Evolutionary conservation across 2,888 invertebrate genomes (phyloP).

Genomic region (Drosophila vallismaia): DNA sequence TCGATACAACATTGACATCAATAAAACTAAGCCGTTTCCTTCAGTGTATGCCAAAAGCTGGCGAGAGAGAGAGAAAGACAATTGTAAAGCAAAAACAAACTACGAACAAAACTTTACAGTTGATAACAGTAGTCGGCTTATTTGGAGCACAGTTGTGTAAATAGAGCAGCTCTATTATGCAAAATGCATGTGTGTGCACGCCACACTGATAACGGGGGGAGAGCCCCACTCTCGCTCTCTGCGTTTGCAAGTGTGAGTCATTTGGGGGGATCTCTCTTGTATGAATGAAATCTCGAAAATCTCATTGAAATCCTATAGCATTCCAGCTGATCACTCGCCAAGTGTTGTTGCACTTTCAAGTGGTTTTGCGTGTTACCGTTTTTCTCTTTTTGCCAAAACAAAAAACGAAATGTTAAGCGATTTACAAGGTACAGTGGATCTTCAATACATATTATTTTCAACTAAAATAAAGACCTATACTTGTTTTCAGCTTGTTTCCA

Average conservation of each 20-base stretch:
- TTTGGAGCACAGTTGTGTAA: constrained; percentile 35
- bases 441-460: background rate
- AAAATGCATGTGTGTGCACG: constrained; percentile 1
- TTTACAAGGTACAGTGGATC: constrained; percentile 12
- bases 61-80: constrained; percentile 5
- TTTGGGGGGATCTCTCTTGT: constrained; percentile 1
- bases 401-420: constrained; percentile 5
- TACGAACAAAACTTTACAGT: constrained; percentile 16
- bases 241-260: constrained; percentile 14
- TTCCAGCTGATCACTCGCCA: constrained; percentile 26
- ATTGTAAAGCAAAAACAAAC: constrained; percentile 4
- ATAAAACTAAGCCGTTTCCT: background rate
- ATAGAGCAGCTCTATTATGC: constrained; percentile 28
- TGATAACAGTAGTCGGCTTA: constrained; percentile 29
- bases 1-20: background rate
- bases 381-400: background rate
- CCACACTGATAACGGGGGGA: constrained; percentile 12
- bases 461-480: background rate
- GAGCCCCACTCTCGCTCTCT: constrained; percentile 5
- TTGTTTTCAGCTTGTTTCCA: background rate
- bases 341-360: constrained; percentile 24
- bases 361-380: constrained; percentile 5
- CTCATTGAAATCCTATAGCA: constrained; percentile 6
- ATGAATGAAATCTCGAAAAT: constrained; percentile 26
- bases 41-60: background rate